A percentile compares a stretch with the other conserved stretches of the same genome.
Evolutionary conservation across 2,113 vertebrate genomes (phyloP).

Genomic region (Psettodes erumei): DNA sequence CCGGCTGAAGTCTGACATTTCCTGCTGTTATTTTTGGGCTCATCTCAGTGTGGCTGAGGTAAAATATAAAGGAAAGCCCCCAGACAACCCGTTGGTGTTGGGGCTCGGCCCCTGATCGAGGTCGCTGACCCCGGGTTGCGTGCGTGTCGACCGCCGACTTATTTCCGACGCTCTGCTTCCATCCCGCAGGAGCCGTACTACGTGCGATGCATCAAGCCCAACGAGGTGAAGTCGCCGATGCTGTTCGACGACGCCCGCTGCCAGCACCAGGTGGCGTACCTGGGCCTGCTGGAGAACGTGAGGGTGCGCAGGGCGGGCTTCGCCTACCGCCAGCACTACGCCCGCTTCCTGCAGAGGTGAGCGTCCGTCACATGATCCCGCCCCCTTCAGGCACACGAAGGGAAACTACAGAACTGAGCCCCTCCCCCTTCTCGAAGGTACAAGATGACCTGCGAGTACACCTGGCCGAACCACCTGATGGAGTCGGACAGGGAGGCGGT

Average conservation of each 20-base stretch:
- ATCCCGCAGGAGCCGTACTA: constrained; percentile 92
- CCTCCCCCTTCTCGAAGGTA: constrained; percentile 79
- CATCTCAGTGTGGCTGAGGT: constrained; percentile 34
- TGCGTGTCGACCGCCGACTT: too few relatives aligned
- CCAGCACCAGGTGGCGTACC: constrained; percentile 91
- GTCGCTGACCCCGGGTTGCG: too few relatives aligned
- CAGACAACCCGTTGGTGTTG: too few relatives aligned
- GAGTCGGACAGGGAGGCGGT: constrained; percentile 86
- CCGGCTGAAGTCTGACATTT: constrained; percentile 67
- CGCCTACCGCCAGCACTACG: constrained; percentile 91
- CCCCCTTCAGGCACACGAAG: too few relatives aligned
- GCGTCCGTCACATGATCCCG: background rate
- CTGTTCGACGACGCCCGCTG: constrained; percentile 87
- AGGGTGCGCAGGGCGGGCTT: constrained; percentile 92
- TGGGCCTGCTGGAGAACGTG: constrained; percentile 95
- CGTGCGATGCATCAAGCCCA: constrained; percentile 94
- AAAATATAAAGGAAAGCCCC: constrained; percentile 42
- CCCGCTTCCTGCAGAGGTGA: constrained; percentile 92
- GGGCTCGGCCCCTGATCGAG: too few relatives aligned
- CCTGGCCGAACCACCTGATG: constrained; percentile 97
- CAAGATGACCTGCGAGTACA: constrained; percentile 98
- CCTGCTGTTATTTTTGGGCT: constrained; percentile 68
- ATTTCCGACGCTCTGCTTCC: background rate
- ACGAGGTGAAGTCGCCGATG: constrained; percentile 87
- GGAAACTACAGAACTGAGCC: background rate